Evolutionary conservation across 2,888 invertebrate genomes (phyloP), one percentile per base, ranked within the genome.

Genomic region (Cerastis leucographa): DNA sequence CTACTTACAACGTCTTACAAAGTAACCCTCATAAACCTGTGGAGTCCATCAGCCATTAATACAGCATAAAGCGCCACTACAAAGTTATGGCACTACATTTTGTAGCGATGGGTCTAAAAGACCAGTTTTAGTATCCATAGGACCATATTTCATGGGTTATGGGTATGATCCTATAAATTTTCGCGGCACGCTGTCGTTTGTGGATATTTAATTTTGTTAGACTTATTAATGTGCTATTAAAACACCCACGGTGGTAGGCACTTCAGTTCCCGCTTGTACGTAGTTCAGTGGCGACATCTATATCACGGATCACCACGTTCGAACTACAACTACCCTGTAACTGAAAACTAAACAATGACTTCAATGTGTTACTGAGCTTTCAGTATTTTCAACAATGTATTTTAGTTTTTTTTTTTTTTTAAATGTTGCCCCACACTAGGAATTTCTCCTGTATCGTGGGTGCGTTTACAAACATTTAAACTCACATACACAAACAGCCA

Each of bases 1-100:
- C 64, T 68, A 73, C 72, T 61, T 51, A 42, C 74, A 66, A 61
- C 69, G 22, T 25, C 75, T 54, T 74, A 88, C 88, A 88, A 88
- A 78, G 88, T 88, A 87, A 79, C 56, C 68, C 71, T 78, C 81
- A 83, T 91, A 90, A 91, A 89, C 64, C 59, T 73, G 81, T 77
- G 80, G 54, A 84, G 87, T 88, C 83, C 85, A 83, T 80, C 81
- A 77, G 84, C 86, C 84, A 88, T 90, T 89, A 90, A 86, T 85
- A 87, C 87, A 67, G 85, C 79, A 89, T 91, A 90, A 91, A 90
- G 71, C 70, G 56, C 83, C 68, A 81, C 80, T 89, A 90, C 89
- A 91, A 89, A 85, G 78, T 90, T 86, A 88, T 89, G 79, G 88
- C 88, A 82, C 85, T 68, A 81, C 80, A 87, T 85, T 84, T 79